These are phyloP conservation scores for Phataginus tricuspis DNA, from an alignment of 2,797 vertebrate genomes.

Conservation along the genomic window DNA sequence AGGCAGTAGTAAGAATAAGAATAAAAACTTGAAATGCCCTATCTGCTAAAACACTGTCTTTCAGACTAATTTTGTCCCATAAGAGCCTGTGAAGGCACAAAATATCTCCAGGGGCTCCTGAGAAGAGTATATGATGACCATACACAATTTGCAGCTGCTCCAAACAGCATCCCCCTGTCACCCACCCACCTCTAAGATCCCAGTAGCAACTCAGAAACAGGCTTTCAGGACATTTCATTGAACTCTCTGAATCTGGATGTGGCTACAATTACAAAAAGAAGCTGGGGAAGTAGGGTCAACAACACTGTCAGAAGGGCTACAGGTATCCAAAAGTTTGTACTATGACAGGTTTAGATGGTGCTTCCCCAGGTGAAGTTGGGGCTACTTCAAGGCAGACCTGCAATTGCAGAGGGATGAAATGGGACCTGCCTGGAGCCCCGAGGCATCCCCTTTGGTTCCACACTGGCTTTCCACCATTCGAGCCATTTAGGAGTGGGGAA, in stretches of 20 bases:
- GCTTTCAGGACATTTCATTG: background rate
- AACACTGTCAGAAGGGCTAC: background rate
- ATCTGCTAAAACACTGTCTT: background rate
- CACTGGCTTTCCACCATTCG: background rate
- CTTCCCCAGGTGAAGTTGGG: background rate
- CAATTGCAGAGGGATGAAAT: background rate
- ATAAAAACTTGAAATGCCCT: background rate
- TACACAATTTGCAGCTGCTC: background rate
- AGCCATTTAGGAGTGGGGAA: background rate
- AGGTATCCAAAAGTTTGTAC: background rate
- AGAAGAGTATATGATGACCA: background rate
- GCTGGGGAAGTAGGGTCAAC: background rate
- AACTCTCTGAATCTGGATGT: background rate
- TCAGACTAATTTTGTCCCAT: slow-evolving; percentile 16
- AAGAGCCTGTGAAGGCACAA: background rate
- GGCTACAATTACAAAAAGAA: background rate
- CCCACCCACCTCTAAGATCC: background rate
- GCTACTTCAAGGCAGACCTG: background rate
- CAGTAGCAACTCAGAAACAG: background rate
- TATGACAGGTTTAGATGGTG: background rate
- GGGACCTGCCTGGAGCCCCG: background rate
- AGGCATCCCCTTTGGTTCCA: background rate
- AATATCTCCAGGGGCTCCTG: background rate
- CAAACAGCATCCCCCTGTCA: background rate
- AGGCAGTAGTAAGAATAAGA: background rate